These are phyloP conservation scores for Pilophorus perplexus DNA, from an alignment of 2,888 invertebrate genomes.

Conservation along the genomic window DNA sequence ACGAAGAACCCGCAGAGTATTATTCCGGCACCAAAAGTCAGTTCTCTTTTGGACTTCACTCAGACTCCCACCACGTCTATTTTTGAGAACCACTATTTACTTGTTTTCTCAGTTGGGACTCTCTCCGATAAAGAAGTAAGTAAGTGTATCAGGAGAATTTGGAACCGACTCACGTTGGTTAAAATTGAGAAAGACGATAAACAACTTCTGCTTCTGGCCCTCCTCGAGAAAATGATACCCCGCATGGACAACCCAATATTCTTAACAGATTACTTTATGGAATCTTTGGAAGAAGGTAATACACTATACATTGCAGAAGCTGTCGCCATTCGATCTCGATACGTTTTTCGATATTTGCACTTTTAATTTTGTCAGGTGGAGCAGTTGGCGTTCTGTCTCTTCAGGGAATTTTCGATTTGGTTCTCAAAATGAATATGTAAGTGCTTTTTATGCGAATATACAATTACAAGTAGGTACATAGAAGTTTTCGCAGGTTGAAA, in stretches of 20 bases:
- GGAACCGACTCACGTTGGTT: slow-evolving; percentile 37
- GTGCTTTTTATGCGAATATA: too few species aligned
- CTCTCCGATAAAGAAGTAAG: slow-evolving; percentile 32
- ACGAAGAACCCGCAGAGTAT: slow-evolving; percentile 26
- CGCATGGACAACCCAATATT: slow-evolving; percentile 76
- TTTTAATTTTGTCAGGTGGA: slow-evolving; percentile 63
- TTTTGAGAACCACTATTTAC: too few species aligned
- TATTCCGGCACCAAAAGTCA: slow-evolving; percentile 35
- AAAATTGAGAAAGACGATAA: slow-evolving; percentile 46
- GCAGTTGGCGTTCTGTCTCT: slow-evolving; percentile 84
- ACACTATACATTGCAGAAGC: slow-evolving; percentile 44
- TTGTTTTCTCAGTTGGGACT: slow-evolving; percentile 36
- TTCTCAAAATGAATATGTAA: slow-evolving; percentile 83
- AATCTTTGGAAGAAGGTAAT: slow-evolving; percentile 78
- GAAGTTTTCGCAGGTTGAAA: too few species aligned
- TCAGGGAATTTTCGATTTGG: slow-evolving; percentile 86
- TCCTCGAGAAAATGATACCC: slow-evolving; percentile 79
- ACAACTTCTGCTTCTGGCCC: slow-evolving; percentile 72
- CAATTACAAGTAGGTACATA: too few species aligned
- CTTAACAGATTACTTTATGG: slow-evolving; percentile 88
- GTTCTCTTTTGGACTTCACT: too few species aligned
- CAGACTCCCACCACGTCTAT: too few species aligned
- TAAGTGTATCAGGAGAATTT: slow-evolving; percentile 31
- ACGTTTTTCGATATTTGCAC: neutral
- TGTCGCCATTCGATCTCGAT: too few species aligned